phyloP scores from a whole-genome alignment of 2,888 invertebrate species.

The Drosophila buzzatii region DNA sequence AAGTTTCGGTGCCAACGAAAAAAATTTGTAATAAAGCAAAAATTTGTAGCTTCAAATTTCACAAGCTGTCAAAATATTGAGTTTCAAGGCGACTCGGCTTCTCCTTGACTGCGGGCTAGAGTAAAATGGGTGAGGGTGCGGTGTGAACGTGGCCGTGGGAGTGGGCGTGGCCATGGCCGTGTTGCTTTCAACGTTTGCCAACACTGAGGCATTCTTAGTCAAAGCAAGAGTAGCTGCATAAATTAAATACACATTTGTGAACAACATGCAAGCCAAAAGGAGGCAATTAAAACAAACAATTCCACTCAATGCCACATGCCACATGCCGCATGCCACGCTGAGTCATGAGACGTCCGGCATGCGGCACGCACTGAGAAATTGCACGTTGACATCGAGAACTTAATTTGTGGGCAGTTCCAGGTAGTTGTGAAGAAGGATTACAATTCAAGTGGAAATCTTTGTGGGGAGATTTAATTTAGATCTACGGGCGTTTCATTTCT shows the following conservation, averaged over 20 bases:
- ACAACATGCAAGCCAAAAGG: constrained; percentile 23
- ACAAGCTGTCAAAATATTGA: constrained; percentile 61
- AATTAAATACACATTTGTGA: constrained; percentile 64
- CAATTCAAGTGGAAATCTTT: neutral
- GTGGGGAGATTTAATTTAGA: neutral
- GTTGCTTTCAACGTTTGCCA: constrained; percentile 16
- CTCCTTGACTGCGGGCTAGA: neutral
- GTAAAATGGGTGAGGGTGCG: neutral
- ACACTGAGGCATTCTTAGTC: constrained; percentile 13
- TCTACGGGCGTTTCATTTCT: neutral
- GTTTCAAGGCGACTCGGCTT: constrained; percentile 39
- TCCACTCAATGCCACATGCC: constrained; percentile 33
- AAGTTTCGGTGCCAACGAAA: constrained; percentile 31
- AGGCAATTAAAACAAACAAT: constrained; percentile 58
- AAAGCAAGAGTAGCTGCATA: constrained; percentile 33
- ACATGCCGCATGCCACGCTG: constrained; percentile 32
- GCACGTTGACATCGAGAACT: constrained; percentile 27
- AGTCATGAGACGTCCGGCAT: constrained; percentile 15
- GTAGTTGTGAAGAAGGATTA: neutral
- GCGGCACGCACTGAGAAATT: constrained; percentile 35
- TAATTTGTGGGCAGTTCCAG: constrained; percentile 24
- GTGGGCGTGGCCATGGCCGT: constrained; percentile 26
- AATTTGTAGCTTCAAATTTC: constrained; percentile 44
- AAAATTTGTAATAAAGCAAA: constrained; percentile 54
- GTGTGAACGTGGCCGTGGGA: neutral